Base-by-base conservation (phyloP, 2,797 vertebrate genomes). In the Amphiprion clarkii region DNA sequence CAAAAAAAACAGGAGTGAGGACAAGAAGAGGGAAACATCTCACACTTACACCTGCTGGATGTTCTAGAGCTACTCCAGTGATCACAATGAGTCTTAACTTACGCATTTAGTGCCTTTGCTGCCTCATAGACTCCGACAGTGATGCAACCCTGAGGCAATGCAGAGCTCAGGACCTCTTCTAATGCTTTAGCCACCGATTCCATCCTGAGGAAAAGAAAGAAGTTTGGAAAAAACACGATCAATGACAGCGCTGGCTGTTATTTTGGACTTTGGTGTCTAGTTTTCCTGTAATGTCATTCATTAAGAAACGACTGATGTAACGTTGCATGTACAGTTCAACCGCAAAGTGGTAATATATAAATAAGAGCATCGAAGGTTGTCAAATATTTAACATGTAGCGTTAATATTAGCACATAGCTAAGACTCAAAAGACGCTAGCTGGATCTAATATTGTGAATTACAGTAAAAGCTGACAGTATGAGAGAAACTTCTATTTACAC, bases 31-130 rank as follows among this genome's bases (percentile, higher is more conserved):
- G 31, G 14, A 9, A 6, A 54, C 21, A 13, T 11, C 14, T 60
- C 49, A 25, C 9, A 9, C 21, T 51, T 16, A 3, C 11, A 2
- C 21, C 10, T 1, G 8, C 9, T 17, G 1, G 6, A n/a, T 21
- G 9, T 1, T 46, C 16, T 16, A 4, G 13, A 67, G 14, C 6
- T 17, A 10, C 25, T 27, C 7, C 29, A 16, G 52, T 27, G 23
- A 27, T 14, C 51, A 27, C 13, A 13, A 23, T 29, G 5, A 3
- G 46, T 13, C 17, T 9, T 17, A 29, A 56, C 97, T 97, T 94
- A 99, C 97, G 95, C 96, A 10, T 98, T 98, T n/a, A 99, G 96
- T 25, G 97, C 96, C 80, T 98, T 98, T 74, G 97, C 97, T 39
- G 97, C 96, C 85, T 99, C 97, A 61, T 98, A 98, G 67, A 99